These are phyloP conservation scores for Cylloceria caligata DNA, from an alignment of 2,888 invertebrate species.

Conservation along the genomic window DNA sequence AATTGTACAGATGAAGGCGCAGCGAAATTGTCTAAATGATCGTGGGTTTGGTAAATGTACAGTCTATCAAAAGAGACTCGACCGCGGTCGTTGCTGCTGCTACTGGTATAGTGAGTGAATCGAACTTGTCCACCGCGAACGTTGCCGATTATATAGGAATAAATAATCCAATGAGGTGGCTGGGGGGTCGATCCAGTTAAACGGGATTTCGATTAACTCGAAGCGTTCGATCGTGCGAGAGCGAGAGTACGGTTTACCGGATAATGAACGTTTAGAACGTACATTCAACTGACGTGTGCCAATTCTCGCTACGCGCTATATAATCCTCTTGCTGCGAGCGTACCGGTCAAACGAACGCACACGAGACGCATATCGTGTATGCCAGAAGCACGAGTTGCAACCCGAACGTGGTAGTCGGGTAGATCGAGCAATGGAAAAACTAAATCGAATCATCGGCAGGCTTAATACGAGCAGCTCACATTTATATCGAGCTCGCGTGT, in stretches of 20 bases:
- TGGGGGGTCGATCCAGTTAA: constrained; percentile 38
- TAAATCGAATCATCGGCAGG: constrained; percentile 34
- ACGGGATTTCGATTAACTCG: constrained; percentile 63
- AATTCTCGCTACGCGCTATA: constrained; percentile 51
- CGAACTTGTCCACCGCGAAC: background rate
- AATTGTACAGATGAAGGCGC: background rate
- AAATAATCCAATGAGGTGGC: constrained; percentile 48
- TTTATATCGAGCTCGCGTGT: background rate
- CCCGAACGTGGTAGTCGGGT: background rate
- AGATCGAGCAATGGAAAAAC: constrained; percentile 5
- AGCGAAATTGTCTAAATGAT: constrained; percentile 6
- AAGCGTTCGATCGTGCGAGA: constrained; percentile 45
- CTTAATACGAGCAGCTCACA: background rate
- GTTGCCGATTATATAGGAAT: constrained; percentile 38
- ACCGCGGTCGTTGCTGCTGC: background rate
- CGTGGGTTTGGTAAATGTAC: background rate
- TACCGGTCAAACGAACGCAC: constrained; percentile 35
- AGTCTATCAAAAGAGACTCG: background rate
- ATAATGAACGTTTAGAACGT: constrained; percentile 64
- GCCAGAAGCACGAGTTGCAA: constrained; percentile 1
- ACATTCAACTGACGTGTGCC: constrained; percentile 61
- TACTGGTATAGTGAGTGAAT: constrained; percentile 15
- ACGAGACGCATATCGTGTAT: background rate
- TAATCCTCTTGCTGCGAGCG: constrained; percentile 24
- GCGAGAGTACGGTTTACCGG: constrained; percentile 54